Base-by-base conservation (phyloP, 1,140 invertebrate genomes). In the Lanistes nyassanus region DNA sequence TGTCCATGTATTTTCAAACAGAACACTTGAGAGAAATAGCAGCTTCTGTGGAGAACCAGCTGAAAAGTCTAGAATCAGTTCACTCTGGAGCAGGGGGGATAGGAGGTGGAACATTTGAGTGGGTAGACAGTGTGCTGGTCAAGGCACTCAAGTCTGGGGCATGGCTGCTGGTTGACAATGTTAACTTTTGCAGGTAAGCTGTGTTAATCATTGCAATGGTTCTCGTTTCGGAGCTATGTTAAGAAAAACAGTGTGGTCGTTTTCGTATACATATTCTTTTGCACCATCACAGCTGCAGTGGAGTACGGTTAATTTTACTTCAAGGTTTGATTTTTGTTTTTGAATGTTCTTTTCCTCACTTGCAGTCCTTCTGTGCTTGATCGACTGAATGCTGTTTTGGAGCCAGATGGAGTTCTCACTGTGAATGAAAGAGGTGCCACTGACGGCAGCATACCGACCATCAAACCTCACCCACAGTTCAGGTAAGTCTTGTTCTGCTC, bases 111-210 rank as follows among this genome's bases (percentile, higher is more conserved):
- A 76, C 82, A 26, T 99, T 99, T 89, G 96, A 99, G 89, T 99
- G 98, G 98, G 92, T 98, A 19, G 97, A 99, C 90, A 99, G 97
- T 70, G 87, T 96, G 51, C 92, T 99, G 68, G 94, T 99, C 0
- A 95, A 95, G 89, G 95, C 95, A 81, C 89, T 98, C 72, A 90
- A 92, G 81, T 91, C 94, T 82, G 97, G 97, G 11, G 91, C 93
- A 53, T 99, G 97, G 97, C 88, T 99, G 11, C 90, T 99, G 16
- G 91, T 99, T 56, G 98, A 99, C 88, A 97, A 99, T 90, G 97
- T 97, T 0, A 99, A 99, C 91, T 92, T 98, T 36, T 99, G 98
- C 88, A 97, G 90, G 90, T 91, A 79, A 71, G 65, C 7, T 6
- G 47, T 31, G 19, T 11, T 53, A 0, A 2, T 73, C 4, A 42